Percentiles rank a stretch among this genome's conserved stretches.
These are phyloP conservation scores for Pogonophryne albipinna DNA, from an alignment of 2,797 vertebrate species.

Conservation along the genomic window DNA sequence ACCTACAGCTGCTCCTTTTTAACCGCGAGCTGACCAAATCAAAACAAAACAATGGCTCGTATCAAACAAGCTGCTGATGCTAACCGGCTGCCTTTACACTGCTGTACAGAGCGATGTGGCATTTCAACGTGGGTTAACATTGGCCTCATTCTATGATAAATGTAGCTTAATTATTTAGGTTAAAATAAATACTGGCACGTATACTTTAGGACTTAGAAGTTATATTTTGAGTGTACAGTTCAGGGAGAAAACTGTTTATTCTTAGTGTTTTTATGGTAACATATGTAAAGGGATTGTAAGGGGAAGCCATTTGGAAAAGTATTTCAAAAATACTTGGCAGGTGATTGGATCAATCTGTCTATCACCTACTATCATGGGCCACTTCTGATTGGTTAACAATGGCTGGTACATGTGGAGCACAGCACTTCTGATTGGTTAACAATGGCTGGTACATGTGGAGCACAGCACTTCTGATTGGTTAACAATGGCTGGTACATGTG, in stretches of 20 bases:
- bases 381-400: too few species aligned
- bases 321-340: too few species aligned
- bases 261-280: not conserved
- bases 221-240: too few species aligned
- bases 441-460: too few species aligned
- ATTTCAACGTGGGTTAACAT: not conserved
- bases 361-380: too few species aligned
- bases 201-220: not conserved
- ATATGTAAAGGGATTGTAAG: not conserved
- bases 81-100: not conserved
- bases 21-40: conserved; percentile 36
- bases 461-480: too few species aligned
- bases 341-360: too few species aligned
- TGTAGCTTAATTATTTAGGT: conserved; percentile 16
- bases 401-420: too few species aligned
- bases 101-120: conserved; percentile 11
- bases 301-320: too few species aligned
- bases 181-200: not conserved
- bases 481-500: too few species aligned
- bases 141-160: conserved; percentile 15
- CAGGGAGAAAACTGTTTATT: too few species aligned
- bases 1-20: conserved; percentile 20
- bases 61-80: conserved; percentile 35
- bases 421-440: too few species aligned
- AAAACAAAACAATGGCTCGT: conserved; percentile 42